These are phyloP conservation scores for Eidolon dupreanum DNA, from an alignment of 2,797 vertebrate genomes.

Conservation along the genomic window DNA sequence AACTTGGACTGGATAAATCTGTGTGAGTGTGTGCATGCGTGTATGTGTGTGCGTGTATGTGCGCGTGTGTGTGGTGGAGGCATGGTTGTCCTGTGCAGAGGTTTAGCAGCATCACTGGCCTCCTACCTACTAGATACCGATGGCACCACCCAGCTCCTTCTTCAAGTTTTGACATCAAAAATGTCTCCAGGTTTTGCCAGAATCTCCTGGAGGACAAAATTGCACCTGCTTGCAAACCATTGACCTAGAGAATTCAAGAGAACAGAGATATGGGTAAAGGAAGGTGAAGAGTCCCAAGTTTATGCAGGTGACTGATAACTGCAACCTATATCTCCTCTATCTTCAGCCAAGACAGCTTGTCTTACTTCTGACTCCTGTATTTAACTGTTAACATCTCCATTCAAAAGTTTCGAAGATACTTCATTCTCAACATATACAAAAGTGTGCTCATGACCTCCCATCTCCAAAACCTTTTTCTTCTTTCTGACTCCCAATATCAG, in stretches of 20 bases:
- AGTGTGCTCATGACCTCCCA: neutral
- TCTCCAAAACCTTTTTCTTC: neutral
- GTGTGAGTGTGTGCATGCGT: too few relatives aligned
- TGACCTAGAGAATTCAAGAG: neutral
- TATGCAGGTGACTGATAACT: neutral
- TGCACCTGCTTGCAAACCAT: neutral
- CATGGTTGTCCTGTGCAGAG: neutral
- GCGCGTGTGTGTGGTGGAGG: too few relatives aligned
- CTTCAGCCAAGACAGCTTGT: neutral
- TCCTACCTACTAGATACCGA: neutral
- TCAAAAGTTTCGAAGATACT: neutral
- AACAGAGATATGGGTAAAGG: neutral
- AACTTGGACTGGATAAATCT: neutral
- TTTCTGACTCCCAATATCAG: neutral
- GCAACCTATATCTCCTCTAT: neutral
- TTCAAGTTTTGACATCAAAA: neutral
- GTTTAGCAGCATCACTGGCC: neutral
- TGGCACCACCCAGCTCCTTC: neutral
- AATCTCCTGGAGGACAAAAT: neutral
- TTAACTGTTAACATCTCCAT: neutral
- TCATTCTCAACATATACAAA: neutral
- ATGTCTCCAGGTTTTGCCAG: neutral
- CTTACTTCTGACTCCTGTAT: neutral
- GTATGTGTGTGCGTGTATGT: too few relatives aligned
- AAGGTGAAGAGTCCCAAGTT: neutral